A percentile compares a stretch with the other conserved stretches of the same genome.
These are phyloP conservation scores for Drosophila meridiana DNA, from an alignment of 2,888 invertebrate species.

Conservation along the genomic window DNA sequence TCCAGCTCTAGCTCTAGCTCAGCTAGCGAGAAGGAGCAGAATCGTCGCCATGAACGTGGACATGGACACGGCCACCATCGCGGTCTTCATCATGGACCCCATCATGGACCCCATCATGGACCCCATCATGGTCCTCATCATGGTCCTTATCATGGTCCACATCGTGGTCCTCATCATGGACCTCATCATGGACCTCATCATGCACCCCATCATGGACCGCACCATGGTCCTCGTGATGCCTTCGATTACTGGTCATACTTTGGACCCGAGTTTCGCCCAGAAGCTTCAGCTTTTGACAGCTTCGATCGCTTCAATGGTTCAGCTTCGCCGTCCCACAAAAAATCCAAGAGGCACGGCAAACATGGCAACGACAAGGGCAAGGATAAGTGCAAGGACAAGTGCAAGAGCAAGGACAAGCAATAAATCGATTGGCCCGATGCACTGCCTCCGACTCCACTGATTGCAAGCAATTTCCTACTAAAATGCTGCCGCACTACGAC, in stretches of 20 bases:
- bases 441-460: background rate
- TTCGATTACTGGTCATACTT: background rate
- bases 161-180: slow-evolving; percentile 6
- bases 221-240: too few species aligned
- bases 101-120: slow-evolving; percentile 15
- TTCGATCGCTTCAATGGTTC: background rate
- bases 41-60: background rate
- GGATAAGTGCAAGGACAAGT: background rate
- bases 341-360: slow-evolving; percentile 4
- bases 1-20: slow-evolving; percentile 45
- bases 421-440: background rate
- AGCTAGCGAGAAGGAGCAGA: slow-evolving; percentile 18
- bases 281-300: background rate
- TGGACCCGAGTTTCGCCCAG: background rate
- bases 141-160: slow-evolving; percentile 13
- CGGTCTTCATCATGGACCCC: background rate
- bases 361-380: slow-evolving; percentile 14
- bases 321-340: background rate
- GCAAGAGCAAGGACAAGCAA: background rate
- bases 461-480: background rate
- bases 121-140: slow-evolving; percentile 6
- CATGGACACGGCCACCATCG: slow-evolving; percentile 12
- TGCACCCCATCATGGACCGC: background rate
- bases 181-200: slow-evolving; percentile 7
- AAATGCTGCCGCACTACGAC: background rate